Evolutionary conservation across 2,797 vertebrate genomes (phyloP).

Genomic region (Hemibagrus guttatus): DNA sequence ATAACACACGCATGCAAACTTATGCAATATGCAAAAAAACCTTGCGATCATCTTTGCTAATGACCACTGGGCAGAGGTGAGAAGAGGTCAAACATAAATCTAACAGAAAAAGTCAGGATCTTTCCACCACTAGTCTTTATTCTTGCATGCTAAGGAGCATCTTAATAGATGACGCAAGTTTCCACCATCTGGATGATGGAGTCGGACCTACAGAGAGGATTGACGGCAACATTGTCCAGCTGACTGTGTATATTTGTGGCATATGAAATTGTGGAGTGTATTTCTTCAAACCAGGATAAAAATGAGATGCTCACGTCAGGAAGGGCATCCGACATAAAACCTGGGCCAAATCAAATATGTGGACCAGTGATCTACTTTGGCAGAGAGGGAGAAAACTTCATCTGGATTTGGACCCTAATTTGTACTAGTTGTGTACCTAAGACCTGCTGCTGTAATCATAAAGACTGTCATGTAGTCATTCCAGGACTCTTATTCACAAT

Average conservation of each 20-base stretch:
- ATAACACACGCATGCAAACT: conserved; percentile 19
- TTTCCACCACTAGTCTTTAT: conserved; percentile 18
- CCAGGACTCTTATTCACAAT: not conserved
- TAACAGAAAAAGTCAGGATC: not conserved
- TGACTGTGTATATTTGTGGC: conserved; percentile 46
- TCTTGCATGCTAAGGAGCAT: not conserved
- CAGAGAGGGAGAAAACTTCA: no score
- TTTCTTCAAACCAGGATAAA: conserved; percentile 16
- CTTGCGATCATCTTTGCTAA: not conserved
- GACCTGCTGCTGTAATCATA: not conserved
- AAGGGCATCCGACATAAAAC: no score
- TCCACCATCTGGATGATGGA: conserved; percentile 28
- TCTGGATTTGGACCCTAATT: not conserved
- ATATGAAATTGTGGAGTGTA: conserved; percentile 44
- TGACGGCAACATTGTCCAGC: conserved; percentile 4
- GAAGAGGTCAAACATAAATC: not conserved
- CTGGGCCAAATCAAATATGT: no score
- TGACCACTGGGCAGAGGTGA: conserved; percentile 20
- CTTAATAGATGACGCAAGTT: not conserved
- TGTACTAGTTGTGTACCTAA: not conserved
- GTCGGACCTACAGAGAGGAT: not conserved
- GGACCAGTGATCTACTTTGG: no score
- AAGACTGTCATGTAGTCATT: not conserved
- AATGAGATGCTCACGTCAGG: no score
- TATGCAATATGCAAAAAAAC: conserved; percentile 10